Percentiles rank a stretch among this genome's conserved stretches.
Conservation (phyloP, 2,888 invertebrate species). For the Gibbula magus region DNA sequence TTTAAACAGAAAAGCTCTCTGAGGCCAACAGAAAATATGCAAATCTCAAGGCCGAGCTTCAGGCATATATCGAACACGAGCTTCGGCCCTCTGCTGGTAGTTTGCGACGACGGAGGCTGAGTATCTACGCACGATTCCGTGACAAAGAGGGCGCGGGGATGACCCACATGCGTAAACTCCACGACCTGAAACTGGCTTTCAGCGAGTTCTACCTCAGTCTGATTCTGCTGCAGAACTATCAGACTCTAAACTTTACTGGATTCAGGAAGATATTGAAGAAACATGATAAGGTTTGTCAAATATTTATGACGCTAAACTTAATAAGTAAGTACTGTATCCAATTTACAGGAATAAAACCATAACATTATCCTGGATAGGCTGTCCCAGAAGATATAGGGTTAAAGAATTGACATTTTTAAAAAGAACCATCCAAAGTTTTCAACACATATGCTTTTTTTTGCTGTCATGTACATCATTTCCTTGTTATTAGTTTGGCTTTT, state of each 20-base stretch:
- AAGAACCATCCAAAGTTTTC: no score
- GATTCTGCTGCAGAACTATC: conserved; percentile 97
- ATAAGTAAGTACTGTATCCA: no score
- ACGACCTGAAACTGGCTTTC: conserved; percentile 96
- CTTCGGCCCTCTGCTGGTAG: conserved; percentile 29
- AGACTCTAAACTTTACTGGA: conserved; percentile 98
- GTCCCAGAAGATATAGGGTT: background rate
- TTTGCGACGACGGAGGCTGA: conserved; percentile 50
- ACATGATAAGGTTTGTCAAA: conserved; percentile 90
- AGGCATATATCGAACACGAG: conserved; percentile 75
- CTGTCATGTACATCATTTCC: no score
- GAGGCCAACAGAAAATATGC: conserved; percentile 97
- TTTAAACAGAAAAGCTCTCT: conserved; percentile 89
- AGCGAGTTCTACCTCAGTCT: conserved; percentile 98
- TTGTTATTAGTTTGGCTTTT: no score
- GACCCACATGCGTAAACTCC: conserved; percentile 73
- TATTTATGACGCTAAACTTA: no score
- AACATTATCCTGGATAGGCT: background rate
- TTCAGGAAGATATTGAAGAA: conserved; percentile 99
- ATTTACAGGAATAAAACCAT: no score
- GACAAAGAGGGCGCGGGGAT: conserved; percentile 55
- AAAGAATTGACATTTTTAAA: no score
- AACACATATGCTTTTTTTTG: no score
- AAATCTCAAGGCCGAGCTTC: conserved; percentile 90
- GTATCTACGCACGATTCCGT: conserved; percentile 46